Evolutionary conservation across 2,113 vertebrate genomes (phyloP), one percentile per base, ranked within the genome.

Genomic region (Talpa occidentalis): DNA sequence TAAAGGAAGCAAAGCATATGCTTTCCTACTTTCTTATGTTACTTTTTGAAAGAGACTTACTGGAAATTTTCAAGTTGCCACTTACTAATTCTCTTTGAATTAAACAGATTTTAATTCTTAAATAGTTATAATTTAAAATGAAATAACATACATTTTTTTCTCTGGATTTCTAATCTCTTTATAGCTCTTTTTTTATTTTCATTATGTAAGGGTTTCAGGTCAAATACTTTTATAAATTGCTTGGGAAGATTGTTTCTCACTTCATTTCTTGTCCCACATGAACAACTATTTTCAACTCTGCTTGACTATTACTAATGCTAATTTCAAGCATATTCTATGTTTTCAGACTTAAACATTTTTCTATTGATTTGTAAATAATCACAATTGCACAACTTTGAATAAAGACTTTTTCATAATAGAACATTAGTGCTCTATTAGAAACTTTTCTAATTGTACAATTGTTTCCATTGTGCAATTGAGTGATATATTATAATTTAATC

Each of bases 121-220:
- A 6, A 24, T 52, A 93, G 88, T 40, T 88, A 88, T 66, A 91
- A 77, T 80, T 56, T 32, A 87, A 95, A 88, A 72, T 8, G 26
- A 89, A 95, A 85, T 26, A 67, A 19, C 24, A 54, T 28, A 56
- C 40, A 85, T 88, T 83, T 5, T 90, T 83, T 94, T 40, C 67
- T 87, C 40, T 73, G 35, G 26, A 74, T 24, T 95, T 85, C 42
- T 11, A 60, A 56, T 90, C 40, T 52, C 64, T 67, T 83, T 69
- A 62, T 6, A 74, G 9, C 11, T 0, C 35, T 14, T 47, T 88
- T 78, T 86, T 69, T 47, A 54, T 74, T 82, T 92, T 81, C 32
- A 54, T 76, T 64, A 49, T 52, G 19, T 79, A 77, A 80, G 6
- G 88, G 70, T 79, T 42, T 80, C 49, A 6, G 69, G 16, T 79